Percentiles rank a stretch among this genome's conserved stretches.
These are phyloP conservation scores for Latrodectus geometricus DNA, from an alignment of 1,140 invertebrate species.

Conservation along the genomic window DNA sequence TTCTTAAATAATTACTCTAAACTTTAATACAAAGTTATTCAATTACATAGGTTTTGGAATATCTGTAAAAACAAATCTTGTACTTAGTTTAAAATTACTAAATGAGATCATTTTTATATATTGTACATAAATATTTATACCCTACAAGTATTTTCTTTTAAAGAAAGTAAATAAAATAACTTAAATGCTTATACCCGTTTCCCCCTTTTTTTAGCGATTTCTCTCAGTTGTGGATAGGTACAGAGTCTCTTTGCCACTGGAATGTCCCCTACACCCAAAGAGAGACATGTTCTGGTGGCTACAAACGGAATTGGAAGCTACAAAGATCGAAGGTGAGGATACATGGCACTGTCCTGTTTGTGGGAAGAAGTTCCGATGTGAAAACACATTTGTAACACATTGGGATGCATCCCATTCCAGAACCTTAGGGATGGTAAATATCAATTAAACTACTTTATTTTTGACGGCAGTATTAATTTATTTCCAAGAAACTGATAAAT, in stretches of 20 bases:
- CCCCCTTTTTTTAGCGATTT: slow-evolving; percentile 78
- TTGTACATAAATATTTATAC: too few species aligned
- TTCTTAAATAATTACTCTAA: too few species aligned
- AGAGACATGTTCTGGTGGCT: slow-evolving; percentile 79
- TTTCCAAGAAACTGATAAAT: too few species aligned
- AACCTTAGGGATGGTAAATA: slow-evolving; percentile 67
- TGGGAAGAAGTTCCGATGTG: slow-evolving; percentile 91
- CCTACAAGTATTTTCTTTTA: too few species aligned
- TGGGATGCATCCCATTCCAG: slow-evolving; percentile 89
- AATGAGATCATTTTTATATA: too few species aligned
- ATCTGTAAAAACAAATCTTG: too few species aligned
- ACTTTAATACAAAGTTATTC: too few species aligned
- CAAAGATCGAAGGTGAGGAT: slow-evolving; percentile 70
- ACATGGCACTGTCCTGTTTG: slow-evolving; percentile 91
- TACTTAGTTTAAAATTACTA: too few species aligned
- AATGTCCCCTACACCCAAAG: slow-evolving; percentile 88
- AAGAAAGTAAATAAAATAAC: too few species aligned
- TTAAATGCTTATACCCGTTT: neutral
- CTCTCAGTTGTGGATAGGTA: slow-evolving; percentile 87
- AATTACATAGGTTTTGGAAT: too few species aligned
- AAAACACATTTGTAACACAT: slow-evolving; percentile 87
- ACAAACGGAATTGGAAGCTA: slow-evolving; percentile 77
- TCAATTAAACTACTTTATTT: too few species aligned
- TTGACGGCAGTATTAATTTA: too few species aligned
- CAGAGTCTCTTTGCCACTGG: slow-evolving; percentile 83